Base-by-base conservation (phyloP, 2,113 vertebrate genomes). In the Tympanuchus pallidicinctus region DNA sequence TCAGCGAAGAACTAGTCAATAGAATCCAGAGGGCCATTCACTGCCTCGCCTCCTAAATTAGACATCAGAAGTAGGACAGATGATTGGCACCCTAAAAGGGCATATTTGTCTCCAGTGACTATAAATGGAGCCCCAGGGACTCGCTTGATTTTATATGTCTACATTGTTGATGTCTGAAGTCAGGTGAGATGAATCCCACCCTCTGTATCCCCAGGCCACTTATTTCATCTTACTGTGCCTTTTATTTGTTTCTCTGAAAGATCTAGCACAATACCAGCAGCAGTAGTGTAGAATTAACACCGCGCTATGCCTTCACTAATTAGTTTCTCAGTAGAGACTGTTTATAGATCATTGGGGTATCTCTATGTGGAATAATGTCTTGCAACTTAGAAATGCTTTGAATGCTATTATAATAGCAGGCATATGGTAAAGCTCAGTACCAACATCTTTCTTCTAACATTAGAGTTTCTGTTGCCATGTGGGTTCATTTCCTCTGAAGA, bases 121-220 rank as follows among this genome's bases (percentile, higher is more conserved):
- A 57, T 83, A 84, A 75, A 75, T 72, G 8, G 47, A 69, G 32
- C 95, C 88, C 52, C 61, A 69, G 73, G 82, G 92, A 48, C 43
- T 74, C 71, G 14, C 43, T 92, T 48, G 36, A 10, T 69, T 90
- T 95, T 83, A 90, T 90, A 92, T 81, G 76, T 82, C 88, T 94
- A n/a, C 70, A 40, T 83, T 94, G 92, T 92, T 94, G 76, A 95
- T 95, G 80, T 94, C 86, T 93, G 64, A 92, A 96, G 77, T 92
- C 92, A 96, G 93, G 93, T 96, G 92, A 96, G 93, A 96, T 86
- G 82, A 93, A 95, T 96, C 92, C 95, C 80, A 94, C 90, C 69
- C 30, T 90, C 65, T 78, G 5, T 78, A 88, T 72, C 88, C 76
- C 32, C 66, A 92, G 91, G 90, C 43, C 65, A 59, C 73, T 88